These are phyloP conservation scores for Myripristis murdjan DNA, from an alignment of 2,797 vertebrate species.

Conservation along the genomic window DNA sequence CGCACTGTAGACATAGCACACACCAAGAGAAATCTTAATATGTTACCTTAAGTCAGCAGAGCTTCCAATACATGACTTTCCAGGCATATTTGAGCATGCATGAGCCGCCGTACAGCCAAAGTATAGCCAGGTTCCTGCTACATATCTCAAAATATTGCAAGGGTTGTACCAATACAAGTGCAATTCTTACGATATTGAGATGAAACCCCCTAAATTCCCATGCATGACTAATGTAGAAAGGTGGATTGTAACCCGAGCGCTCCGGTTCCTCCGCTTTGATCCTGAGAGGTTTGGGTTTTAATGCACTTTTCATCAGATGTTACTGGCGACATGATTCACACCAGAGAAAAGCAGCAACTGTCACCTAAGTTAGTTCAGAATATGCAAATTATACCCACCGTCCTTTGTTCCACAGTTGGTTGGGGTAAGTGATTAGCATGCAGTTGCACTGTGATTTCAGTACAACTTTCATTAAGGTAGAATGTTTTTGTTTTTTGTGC, in stretches of 20 bases:
- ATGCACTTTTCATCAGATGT: conserved; percentile 86
- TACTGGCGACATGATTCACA: conserved; percentile 93
- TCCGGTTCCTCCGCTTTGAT: conserved; percentile 52
- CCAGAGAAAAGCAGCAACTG: conserved; percentile 92
- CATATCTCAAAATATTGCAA: conserved; percentile 45
- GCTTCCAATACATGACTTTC: conserved; percentile 6
- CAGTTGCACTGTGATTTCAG: conserved; percentile 55
- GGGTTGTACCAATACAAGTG: conserved; percentile 35
- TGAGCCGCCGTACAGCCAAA: conserved; percentile 35
- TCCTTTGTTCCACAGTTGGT: conserved; percentile 80
- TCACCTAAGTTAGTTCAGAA: conserved; percentile 99
- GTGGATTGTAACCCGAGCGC: conserved; percentile 71
- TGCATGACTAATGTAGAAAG: conserved; percentile 56
- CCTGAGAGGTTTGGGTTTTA: conserved; percentile 72
- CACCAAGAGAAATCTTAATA: conserved; percentile 16
- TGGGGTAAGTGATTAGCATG: conserved; percentile 90
- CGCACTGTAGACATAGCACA: conserved; percentile 5
- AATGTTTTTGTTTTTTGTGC: conserved; percentile 41
- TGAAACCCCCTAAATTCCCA: conserved; percentile 14
- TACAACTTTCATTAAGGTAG: conserved; percentile 54
- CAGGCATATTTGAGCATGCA: conserved; percentile 26
- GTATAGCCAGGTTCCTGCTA: conserved; percentile 23
- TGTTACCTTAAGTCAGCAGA: conserved; percentile 13
- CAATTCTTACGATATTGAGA: conserved; percentile 39
- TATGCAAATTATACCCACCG: conserved; percentile 90